phyloP scores from a whole-genome alignment of 2,888 invertebrate species.

The Aporophyla nigra region DNA sequence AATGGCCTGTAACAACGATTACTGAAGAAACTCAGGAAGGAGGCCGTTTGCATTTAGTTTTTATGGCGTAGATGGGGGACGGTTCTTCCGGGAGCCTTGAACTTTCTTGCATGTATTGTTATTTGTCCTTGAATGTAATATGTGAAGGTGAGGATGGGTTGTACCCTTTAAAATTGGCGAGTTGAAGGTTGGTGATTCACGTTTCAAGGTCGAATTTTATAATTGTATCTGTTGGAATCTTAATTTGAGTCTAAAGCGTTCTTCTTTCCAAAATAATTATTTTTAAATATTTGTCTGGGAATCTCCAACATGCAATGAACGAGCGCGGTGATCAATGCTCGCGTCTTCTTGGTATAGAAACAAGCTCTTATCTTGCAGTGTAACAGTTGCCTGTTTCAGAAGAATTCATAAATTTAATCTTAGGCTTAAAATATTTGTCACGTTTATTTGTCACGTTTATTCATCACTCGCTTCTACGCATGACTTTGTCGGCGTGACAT shows the following conservation, averaged over 20 bases:
- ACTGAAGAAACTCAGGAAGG: conserved; percentile 41
- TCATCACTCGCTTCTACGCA: background rate
- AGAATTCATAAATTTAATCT: background rate
- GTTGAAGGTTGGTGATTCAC: background rate
- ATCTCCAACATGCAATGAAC: background rate
- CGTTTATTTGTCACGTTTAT: background rate
- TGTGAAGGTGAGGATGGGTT: background rate
- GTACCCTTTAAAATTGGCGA: background rate
- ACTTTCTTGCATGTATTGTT: conserved; percentile 6
- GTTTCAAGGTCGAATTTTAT: conserved; percentile 5
- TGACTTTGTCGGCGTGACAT: too few species aligned
- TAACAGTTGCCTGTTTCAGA: background rate
- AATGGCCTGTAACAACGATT: conserved; percentile 44
- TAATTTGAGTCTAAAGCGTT: too few species aligned
- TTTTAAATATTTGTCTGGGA: background rate
- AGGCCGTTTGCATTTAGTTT: conserved; percentile 45
- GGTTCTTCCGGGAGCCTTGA: conserved; percentile 26
- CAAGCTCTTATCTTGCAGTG: background rate
- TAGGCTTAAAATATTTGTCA: background rate
- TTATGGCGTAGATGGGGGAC: conserved; percentile 28
- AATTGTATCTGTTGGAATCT: background rate
- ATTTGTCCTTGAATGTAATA: background rate
- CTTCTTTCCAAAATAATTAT: background rate
- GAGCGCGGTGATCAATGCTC: background rate
- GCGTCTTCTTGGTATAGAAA: background rate